phyloP scores from a whole-genome alignment of 2,888 invertebrate genomes.

The Myathropa florea region DNA sequence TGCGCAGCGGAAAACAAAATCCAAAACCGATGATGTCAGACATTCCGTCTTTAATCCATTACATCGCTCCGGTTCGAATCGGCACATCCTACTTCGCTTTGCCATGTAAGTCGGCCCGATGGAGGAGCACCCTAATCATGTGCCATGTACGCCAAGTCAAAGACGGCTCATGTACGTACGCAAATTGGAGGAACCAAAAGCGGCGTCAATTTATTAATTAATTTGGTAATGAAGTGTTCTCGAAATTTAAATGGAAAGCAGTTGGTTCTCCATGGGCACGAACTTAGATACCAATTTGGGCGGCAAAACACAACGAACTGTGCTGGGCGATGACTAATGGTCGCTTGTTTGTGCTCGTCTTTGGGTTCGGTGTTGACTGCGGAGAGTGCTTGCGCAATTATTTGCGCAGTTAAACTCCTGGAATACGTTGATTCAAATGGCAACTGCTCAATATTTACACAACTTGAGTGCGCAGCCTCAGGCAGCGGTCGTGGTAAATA shows the following conservation, averaged over 20 bases:
- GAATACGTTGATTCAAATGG: conserved; percentile 33
- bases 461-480: conserved; percentile 12
- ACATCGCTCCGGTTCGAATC: conserved; percentile 25
- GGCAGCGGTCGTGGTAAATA: conserved; percentile 9
- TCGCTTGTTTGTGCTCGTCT: conserved; percentile 6
- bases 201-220: conserved; percentile 60
- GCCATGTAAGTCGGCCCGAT: conserved; percentile 1
- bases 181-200: conserved; percentile 45
- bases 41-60: conserved; percentile 44
- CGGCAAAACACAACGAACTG: neutral
- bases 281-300: conserved; percentile 1
- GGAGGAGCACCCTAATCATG: conserved; percentile 38
- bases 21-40: conserved; percentile 53
- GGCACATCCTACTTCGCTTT: conserved; percentile 30
- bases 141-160: neutral
- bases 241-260: conserved; percentile 22
- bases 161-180: neutral
- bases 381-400: conserved; percentile 35
- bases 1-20: conserved; percentile 10
- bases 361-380: neutral
- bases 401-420: conserved; percentile 23
- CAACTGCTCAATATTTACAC: conserved; percentile 6
- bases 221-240: conserved; percentile 62
- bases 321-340: conserved; percentile 17
- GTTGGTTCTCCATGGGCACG: conserved; percentile 5